These are phyloP conservation scores for Agelaius phoeniceus DNA, from an alignment of 2,113 vertebrate genomes.

Conservation along the genomic window DNA sequence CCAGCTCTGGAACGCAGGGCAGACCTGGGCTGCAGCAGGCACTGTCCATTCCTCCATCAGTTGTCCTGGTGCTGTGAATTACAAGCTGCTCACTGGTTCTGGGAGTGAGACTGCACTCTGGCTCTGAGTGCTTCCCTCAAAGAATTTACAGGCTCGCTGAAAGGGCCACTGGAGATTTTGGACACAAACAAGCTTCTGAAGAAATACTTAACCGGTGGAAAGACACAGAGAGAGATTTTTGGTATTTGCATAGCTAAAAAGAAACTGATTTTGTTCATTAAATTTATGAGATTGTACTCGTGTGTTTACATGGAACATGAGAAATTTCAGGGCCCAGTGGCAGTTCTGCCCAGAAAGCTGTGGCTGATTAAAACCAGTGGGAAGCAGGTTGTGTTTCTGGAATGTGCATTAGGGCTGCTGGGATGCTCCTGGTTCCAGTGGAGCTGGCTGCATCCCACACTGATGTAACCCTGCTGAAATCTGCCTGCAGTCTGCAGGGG, in stretches of 20 bases:
- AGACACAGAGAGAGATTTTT: neutral
- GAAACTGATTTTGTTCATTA: neutral
- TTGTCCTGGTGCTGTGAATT: neutral
- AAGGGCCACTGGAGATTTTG: neutral
- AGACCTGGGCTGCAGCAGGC: neutral
- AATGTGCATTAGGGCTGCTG: neutral
- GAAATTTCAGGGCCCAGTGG: neutral
- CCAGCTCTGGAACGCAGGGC: neutral
- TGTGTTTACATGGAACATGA: neutral
- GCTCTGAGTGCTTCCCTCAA: neutral
- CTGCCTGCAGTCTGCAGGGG: neutral
- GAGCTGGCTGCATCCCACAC: neutral
- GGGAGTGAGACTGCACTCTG: neutral
- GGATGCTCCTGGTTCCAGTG: neutral
- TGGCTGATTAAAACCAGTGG: neutral
- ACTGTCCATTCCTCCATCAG: neutral
- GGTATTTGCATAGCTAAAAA: neutral
- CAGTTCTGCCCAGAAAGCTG: neutral
- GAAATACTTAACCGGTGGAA: neutral
- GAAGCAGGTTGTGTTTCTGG: neutral
- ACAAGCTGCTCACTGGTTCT: neutral
- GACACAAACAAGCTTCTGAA: slow-evolving; percentile 4
- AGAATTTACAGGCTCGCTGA: neutral
- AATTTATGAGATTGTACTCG: neutral
- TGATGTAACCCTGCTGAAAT: neutral